These are phyloP conservation scores for Hypotaenidia philippensis DNA, from an alignment of 2,797 vertebrate genomes.

Conservation along the genomic window DNA sequence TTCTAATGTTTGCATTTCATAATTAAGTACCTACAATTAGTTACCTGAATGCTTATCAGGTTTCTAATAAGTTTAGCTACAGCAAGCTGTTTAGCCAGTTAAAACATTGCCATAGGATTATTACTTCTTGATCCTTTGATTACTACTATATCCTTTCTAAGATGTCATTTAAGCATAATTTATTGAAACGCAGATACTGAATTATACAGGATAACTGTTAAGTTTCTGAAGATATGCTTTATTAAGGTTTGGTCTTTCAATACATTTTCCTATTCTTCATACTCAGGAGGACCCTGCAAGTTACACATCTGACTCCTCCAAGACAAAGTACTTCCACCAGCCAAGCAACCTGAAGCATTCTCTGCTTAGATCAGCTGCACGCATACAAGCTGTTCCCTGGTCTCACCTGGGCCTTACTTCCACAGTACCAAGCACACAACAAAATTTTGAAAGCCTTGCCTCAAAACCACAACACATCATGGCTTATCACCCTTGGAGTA, in stretches of 20 bases:
- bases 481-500: not conserved
- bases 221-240: not conserved
- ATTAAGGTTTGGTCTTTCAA: not conserved
- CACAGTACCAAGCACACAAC: not conserved
- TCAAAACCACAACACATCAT: not conserved
- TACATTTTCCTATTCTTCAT: not conserved
- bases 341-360: not conserved
- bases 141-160: not conserved
- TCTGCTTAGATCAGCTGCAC: not conserved
- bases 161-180: not conserved
- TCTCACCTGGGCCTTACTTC: not conserved
- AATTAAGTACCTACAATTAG: conserved; percentile 53
- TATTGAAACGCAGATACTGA: not conserved
- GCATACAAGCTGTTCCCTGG: not conserved
- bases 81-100: conserved; percentile 22
- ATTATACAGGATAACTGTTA: not conserved
- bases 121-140: conserved; percentile 38
- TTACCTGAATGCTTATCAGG: conserved; percentile 35
- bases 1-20: conserved; percentile 33
- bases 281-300: not conserved
- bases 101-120: not conserved
- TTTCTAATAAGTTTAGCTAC: conserved; percentile 53
- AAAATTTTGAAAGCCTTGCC: not conserved
- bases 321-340: not conserved
- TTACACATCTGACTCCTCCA: not conserved